Conservation (phyloP, 2,113 vertebrate species). For the Alces alces region DNA sequence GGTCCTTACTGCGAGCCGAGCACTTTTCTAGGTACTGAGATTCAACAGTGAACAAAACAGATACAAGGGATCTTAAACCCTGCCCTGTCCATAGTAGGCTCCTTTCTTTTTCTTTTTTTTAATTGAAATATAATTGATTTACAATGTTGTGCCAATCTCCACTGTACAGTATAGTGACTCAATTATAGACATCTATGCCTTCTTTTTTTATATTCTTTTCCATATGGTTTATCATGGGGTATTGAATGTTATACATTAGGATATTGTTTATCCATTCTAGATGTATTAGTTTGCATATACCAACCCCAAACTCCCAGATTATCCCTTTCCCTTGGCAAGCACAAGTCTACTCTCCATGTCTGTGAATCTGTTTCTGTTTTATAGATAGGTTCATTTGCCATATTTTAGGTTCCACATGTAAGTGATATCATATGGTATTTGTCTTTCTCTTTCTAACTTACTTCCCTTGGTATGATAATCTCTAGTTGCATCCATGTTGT, state of each 20-base stretch:
- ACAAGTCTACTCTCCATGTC: neutral
- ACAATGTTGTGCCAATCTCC: neutral
- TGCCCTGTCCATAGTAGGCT: neutral
- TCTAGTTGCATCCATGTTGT: neutral
- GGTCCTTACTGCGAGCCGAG: neutral
- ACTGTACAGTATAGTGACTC: neutral
- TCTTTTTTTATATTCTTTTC: neutral
- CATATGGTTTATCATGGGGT: neutral
- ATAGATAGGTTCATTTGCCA: neutral
- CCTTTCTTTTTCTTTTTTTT: neutral
- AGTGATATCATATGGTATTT: neutral
- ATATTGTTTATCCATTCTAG: neutral
- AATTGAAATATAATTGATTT: neutral
- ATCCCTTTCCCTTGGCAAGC: neutral
- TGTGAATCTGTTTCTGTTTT: neutral
- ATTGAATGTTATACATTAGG: neutral
- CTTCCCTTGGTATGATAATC: neutral
- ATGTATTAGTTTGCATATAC: neutral
- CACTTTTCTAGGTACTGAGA: neutral
- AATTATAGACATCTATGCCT: neutral
- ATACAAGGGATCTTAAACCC: neutral
- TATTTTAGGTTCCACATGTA: neutral
- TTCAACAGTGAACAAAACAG: neutral
- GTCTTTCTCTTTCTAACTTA: neutral
- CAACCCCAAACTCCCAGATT: neutral